Percentiles rank a stretch among this genome's conserved stretches.
phyloP scores from a whole-genome alignment of 2,888 invertebrate species.

The Tachina grossa region DNA sequence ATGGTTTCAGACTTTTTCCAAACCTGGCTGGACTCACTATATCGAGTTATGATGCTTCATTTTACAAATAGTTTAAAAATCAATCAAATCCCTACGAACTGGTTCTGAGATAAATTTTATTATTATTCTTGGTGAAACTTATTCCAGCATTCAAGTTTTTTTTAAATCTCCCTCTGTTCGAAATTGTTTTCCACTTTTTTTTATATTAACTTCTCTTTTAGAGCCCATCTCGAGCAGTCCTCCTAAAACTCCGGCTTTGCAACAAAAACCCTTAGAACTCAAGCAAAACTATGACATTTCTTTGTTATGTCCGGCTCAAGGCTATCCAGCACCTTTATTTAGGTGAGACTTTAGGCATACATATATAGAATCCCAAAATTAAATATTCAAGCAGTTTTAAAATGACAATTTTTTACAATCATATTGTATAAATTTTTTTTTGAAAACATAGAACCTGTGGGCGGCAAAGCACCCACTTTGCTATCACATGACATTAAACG shows the following conservation, averaged over 20 bases:
- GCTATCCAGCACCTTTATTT: constrained; percentile 89
- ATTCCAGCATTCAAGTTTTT: constrained; percentile 67
- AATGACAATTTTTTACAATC: background rate
- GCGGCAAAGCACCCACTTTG: constrained; percentile 84
- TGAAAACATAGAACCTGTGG: constrained; percentile 75
- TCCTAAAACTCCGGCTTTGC: constrained; percentile 83
- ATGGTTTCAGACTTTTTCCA: no score
- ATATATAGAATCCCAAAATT: background rate
- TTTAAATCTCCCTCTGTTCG: background rate
- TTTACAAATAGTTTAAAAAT: background rate
- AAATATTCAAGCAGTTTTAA: constrained; percentile 55
- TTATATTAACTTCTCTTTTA: constrained; percentile 11
- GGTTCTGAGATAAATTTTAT: constrained; percentile 16
- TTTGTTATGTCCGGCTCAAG: constrained; percentile 89
- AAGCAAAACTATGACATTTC: constrained; percentile 76
- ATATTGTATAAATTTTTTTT: background rate
- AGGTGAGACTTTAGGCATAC: constrained; percentile 83
- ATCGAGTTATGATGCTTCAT: background rate
- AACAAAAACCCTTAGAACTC: constrained; percentile 80
- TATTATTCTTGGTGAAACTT: background rate
- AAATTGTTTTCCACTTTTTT: background rate
- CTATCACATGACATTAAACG: constrained; percentile 84
- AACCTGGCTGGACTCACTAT: no score
- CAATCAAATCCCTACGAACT: constrained; percentile 30
- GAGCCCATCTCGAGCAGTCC: constrained; percentile 82